Conservation (phyloP, 2,113 vertebrate genomes). For the Alethe castanea region DNA sequence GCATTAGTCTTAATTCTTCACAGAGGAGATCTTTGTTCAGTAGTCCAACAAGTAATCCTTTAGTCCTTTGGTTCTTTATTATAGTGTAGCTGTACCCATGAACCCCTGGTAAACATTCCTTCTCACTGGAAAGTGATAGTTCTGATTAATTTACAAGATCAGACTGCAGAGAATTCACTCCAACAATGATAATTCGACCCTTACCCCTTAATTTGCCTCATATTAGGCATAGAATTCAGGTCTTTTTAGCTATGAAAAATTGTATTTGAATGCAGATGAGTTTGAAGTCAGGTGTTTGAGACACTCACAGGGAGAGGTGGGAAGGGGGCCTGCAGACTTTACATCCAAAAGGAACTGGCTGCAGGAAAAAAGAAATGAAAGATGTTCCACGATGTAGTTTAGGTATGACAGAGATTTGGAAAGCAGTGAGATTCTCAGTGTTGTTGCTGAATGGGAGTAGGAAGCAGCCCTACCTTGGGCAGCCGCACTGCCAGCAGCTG, state of each 20-base stretch:
- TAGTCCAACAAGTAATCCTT: neutral
- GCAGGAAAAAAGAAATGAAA: neutral
- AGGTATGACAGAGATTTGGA: neutral
- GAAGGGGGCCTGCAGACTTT: neutral
- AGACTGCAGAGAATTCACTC: neutral
- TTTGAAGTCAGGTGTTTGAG: neutral
- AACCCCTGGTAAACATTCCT: neutral
- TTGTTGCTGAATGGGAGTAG: neutral
- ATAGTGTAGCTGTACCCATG: neutral
- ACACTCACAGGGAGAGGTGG: neutral
- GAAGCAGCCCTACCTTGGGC: neutral
- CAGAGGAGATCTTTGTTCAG: neutral
- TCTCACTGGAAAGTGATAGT: neutral
- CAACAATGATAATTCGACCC: neutral
- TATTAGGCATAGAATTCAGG: neutral
- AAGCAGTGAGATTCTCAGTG: neutral
- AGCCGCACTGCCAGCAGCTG: neutral
- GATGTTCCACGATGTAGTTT: neutral
- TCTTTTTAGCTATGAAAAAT: neutral
- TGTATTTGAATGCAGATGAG: neutral
- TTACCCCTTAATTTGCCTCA: neutral
- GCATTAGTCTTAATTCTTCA: neutral
- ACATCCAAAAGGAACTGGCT: neutral
- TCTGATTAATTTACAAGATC: neutral
- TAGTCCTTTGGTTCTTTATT: neutral